Conservation (phyloP, 2,113 vertebrate species). For the Lynx canadensis region DNA sequence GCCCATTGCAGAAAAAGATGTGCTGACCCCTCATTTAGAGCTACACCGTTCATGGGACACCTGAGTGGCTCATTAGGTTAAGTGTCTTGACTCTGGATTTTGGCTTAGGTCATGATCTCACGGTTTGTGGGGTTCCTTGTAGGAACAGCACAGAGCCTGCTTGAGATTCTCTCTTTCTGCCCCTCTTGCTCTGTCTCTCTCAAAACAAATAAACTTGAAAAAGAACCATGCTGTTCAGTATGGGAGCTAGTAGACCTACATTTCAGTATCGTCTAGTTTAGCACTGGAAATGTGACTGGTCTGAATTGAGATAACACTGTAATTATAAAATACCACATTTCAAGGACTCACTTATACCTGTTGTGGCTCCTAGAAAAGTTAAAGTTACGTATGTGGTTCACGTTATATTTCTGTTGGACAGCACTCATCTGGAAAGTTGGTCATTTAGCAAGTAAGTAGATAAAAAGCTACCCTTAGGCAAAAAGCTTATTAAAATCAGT, state of each 20-base stretch:
- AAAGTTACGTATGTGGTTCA: not conserved
- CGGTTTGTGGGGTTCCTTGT: too few relatives aligned
- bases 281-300: not conserved
- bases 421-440: not conserved
- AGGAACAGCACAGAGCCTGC: too few relatives aligned
- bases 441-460: not conserved
- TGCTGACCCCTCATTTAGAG: not conserved
- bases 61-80: too few relatives aligned
- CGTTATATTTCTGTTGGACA: not conserved
- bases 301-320: not conserved
- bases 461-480: not conserved
- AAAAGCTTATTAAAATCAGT: not conserved
- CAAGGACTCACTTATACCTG: not conserved
- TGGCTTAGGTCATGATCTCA: too few relatives aligned
- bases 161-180: too few relatives aligned
- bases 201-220: too few relatives aligned
- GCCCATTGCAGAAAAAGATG: not conserved
- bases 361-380: not conserved
- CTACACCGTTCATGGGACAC: not conserved
- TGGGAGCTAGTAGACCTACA: not conserved
- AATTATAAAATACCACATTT: slow-evolving; percentile 7
- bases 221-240: not conserved
- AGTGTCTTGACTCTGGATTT: too few relatives aligned
- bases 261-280: not conserved
- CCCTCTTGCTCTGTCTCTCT: too few relatives aligned